phyloP scores from a whole-genome alignment of 2,888 invertebrate genomes.

The Lasioglossum zephyrum region DNA sequence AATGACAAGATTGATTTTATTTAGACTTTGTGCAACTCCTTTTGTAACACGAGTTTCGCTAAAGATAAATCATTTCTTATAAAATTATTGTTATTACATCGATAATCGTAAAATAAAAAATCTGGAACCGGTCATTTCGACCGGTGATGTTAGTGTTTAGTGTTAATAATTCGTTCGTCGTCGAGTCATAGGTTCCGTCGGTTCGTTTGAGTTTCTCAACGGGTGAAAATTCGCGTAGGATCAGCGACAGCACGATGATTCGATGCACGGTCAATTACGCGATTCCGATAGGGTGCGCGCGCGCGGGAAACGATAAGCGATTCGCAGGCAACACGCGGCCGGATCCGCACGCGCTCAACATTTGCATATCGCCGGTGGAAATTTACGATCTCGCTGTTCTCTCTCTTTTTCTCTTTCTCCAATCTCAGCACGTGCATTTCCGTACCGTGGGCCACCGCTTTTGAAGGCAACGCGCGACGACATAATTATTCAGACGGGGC shows the following conservation, averaged over 20 bases:
- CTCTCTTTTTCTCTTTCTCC: background rate
- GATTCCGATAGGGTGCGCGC: conserved; percentile 38
- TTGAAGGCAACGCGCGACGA: background rate
- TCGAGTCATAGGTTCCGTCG: background rate
- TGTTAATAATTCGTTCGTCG: background rate
- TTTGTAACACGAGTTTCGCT: too few relatives aligned
- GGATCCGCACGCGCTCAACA: conserved; percentile 10
- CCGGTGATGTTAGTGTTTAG: too few relatives aligned
- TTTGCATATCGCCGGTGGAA: conserved; percentile 44
- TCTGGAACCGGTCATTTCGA: too few relatives aligned
- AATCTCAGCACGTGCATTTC: background rate
- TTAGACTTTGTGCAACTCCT: too few relatives aligned
- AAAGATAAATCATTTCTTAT: too few relatives aligned
- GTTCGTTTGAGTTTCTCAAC: background rate
- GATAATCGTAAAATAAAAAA: too few relatives aligned
- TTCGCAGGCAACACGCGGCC: conserved; percentile 7
- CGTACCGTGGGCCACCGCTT: background rate
- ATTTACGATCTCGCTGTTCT: conserved; percentile 4
- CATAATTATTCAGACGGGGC: conserved; percentile 10
- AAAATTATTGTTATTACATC: too few relatives aligned
- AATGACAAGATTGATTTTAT: too few relatives aligned
- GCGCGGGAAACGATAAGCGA: conserved; percentile 29
- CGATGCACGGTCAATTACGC: conserved; percentile 51
- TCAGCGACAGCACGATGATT: conserved; percentile 24
- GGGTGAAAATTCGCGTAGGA: background rate